Evolutionary conservation across 2,113 vertebrate genomes (phyloP).

Genomic region (Smithornis capensis): DNA sequence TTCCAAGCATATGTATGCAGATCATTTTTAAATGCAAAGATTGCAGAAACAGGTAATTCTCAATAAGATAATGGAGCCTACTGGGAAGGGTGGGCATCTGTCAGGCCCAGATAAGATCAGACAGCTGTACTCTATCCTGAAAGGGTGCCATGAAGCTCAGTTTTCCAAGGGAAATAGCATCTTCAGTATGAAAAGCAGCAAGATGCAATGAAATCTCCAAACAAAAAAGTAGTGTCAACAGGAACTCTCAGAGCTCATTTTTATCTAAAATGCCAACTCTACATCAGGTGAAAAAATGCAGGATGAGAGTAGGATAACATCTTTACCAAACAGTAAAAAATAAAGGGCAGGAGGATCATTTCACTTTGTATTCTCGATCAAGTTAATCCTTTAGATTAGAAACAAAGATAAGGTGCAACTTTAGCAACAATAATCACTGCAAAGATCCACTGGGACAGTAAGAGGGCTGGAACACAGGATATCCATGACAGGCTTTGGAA

Average conservation of each 20-base stretch:
- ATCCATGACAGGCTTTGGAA: background rate
- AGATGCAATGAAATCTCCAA: background rate
- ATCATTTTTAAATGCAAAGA: conserved; percentile 15
- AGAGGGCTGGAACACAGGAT: background rate
- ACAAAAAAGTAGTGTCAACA: background rate
- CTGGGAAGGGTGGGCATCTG: conserved; percentile 10
- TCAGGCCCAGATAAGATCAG: conserved; percentile 54
- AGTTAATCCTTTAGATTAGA: background rate
- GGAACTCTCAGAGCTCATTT: background rate
- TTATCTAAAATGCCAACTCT: background rate
- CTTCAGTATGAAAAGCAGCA: conserved; percentile 25
- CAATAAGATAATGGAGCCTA: background rate
- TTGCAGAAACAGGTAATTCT: background rate
- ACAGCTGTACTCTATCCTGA: conserved; percentile 41
- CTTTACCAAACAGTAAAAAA: background rate
- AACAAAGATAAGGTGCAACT: background rate
- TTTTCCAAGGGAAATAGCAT: conserved; percentile 15
- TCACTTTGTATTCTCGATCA: background rate
- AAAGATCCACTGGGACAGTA: background rate
- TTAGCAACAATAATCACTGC: background rate
- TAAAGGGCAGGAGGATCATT: background rate
- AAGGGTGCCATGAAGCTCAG: background rate
- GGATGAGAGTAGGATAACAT: background rate
- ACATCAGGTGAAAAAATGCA: background rate
- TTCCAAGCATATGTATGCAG: conserved; percentile 21